These are phyloP conservation scores for Lasaia peninsularis DNA, from an alignment of 1,140 invertebrate genomes.

Conservation along the genomic window DNA sequence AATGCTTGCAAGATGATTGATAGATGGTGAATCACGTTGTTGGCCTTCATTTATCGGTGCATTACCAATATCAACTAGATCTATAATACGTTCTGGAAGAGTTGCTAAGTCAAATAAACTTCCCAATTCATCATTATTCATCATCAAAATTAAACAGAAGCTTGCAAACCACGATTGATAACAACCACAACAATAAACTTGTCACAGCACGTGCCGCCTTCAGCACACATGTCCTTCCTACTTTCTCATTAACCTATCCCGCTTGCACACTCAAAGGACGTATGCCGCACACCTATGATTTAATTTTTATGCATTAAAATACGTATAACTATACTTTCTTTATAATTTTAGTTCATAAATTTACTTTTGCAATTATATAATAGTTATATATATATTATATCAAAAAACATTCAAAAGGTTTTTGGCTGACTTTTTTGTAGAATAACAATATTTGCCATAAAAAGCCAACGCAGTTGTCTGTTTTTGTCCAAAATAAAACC, in stretches of 20 bases:
- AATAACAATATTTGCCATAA: too few relatives aligned
- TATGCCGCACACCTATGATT: not conserved
- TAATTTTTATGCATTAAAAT: not conserved
- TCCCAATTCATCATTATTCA: too few relatives aligned
- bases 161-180: too few relatives aligned
- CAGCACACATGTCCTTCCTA: not conserved
- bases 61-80: too few relatives aligned
- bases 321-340: not conserved
- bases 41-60: too few relatives aligned
- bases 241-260: not conserved
- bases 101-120: too few relatives aligned
- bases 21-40: too few relatives aligned
- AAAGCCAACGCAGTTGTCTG: not conserved
- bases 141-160: too few relatives aligned
- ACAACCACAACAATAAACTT: not conserved
- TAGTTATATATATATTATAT: not conserved
- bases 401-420: not conserved
- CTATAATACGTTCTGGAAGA: too few relatives aligned
- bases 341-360: not conserved
- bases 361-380: not conserved
- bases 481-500: too few relatives aligned
- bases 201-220: not conserved
- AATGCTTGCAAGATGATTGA: too few relatives aligned
- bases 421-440: not conserved
- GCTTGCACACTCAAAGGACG: not conserved